Conservation (phyloP, 1,140 invertebrate genomes). For the Caenorhabditis brenneri region DNA sequence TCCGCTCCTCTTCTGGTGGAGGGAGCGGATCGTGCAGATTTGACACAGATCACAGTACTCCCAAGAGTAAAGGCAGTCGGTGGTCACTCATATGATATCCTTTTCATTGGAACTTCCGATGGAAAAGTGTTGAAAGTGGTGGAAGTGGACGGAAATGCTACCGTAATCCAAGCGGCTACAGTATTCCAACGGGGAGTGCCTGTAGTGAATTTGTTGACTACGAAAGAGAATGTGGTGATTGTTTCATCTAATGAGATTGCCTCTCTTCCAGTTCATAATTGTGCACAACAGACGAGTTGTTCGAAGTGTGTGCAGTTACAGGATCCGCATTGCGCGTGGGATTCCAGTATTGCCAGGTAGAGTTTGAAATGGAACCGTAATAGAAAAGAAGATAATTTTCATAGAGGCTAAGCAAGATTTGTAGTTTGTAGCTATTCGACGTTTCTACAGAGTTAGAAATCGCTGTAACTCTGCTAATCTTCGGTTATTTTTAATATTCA, state of each 20-base stretch:
- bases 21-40: constrained; percentile 58
- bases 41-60: constrained; percentile 89
- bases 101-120: constrained; percentile 88
- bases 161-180: constrained; percentile 76
- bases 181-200: constrained; percentile 74
- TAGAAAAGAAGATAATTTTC: too few relatives aligned
- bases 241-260: constrained; percentile 85
- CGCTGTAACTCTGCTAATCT: too few relatives aligned
- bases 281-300: constrained; percentile 74
- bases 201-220: constrained; percentile 76
- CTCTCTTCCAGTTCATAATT: constrained; percentile 85
- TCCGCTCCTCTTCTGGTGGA: constrained; percentile 88
- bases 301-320: constrained; percentile 87
- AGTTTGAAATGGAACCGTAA: too few relatives aligned
- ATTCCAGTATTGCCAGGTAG: constrained; percentile 46
- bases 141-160: constrained; percentile 49
- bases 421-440: too few relatives aligned
- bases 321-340: constrained; percentile 97
- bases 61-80: constrained; percentile 86
- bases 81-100: constrained; percentile 85
- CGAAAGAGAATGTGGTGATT: constrained; percentile 77
- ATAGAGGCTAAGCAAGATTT: too few relatives aligned
- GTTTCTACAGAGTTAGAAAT: too few relatives aligned
- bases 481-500: too few relatives aligned
- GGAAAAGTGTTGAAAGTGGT: constrained; percentile 58